These are phyloP conservation scores for Phoenicopterus ruber DNA, from an alignment of 2,113 vertebrate genomes.

Conservation along the genomic window DNA sequence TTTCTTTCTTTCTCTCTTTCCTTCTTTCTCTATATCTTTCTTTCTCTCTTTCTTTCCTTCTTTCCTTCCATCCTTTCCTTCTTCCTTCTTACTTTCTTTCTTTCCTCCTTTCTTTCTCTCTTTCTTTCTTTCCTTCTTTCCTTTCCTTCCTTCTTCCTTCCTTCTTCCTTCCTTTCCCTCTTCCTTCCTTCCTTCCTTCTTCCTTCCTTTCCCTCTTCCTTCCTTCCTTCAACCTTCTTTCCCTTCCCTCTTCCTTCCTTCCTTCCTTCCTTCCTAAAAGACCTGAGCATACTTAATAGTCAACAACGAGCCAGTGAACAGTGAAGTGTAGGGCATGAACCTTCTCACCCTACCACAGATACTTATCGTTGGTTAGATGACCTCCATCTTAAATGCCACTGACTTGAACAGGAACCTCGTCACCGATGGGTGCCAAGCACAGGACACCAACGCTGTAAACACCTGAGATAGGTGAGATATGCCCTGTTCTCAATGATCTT, in stretches of 20 bases:
- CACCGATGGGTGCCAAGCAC: neutral
- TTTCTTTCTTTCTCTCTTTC: accelerated
- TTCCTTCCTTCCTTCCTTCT: too few relatives aligned
- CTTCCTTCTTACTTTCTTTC: neutral
- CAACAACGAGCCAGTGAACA: too few relatives aligned
- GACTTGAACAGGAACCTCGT: neutral
- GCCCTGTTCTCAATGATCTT: neutral
- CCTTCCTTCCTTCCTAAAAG: neutral
- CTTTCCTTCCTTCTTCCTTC: neutral
- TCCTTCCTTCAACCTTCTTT: too few relatives aligned
- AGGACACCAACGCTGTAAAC: neutral
- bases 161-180: neutral
- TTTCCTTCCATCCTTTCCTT: too few relatives aligned
- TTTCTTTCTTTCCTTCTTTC: too few relatives aligned
- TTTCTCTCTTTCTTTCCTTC: too few relatives aligned
- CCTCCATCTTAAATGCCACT: neutral
- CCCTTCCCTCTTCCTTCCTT: too few relatives aligned
- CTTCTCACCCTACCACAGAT: neutral
- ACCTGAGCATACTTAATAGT: neutral
- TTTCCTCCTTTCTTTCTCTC: too few relatives aligned
- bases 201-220: neutral
- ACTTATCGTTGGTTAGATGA: neutral
- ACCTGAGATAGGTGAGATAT: neutral
- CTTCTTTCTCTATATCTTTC: neutral
- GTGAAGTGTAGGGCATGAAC: neutral